A percentile compares a stretch with the other conserved stretches of the same genome.
phyloP scores from a whole-genome alignment of 1,140 invertebrate species.

The Trachymyrmex cornetzi region DNA sequence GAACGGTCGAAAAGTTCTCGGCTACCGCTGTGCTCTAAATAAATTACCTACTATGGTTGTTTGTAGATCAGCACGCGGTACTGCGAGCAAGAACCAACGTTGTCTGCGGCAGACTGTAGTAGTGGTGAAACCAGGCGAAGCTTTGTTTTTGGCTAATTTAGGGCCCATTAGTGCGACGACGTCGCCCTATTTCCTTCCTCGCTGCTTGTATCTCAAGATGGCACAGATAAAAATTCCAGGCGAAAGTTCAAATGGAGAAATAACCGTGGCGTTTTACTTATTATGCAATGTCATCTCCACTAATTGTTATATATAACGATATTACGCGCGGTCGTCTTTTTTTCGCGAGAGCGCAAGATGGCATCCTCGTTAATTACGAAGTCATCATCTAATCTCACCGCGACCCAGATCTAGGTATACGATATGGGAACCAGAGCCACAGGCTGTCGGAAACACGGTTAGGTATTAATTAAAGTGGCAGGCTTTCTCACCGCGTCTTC shows the following conservation, averaged over 20 bases:
- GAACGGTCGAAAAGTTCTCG: slow-evolving; percentile 14
- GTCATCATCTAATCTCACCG: slow-evolving; percentile 61
- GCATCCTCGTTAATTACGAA: slow-evolving; percentile 58
- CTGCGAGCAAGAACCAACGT: slow-evolving; percentile 26
- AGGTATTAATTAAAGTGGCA: slow-evolving; percentile 65
- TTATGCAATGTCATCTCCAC: slow-evolving; percentile 7
- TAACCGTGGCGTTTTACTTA: slow-evolving; percentile 14
- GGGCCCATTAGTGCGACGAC: slow-evolving; percentile 50
- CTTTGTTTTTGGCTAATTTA: slow-evolving; percentile 69
- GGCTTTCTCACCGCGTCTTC: slow-evolving; percentile 45
- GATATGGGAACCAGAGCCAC: slow-evolving; percentile 57
- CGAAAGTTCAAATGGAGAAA: slow-evolving; percentile 2
- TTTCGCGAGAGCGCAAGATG: slow-evolving; percentile 11
- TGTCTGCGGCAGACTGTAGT: slow-evolving; percentile 29
- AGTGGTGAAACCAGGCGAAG: not conserved
- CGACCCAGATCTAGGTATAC: slow-evolving; percentile 55
- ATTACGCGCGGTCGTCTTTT: not conserved
- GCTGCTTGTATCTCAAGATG: not conserved
- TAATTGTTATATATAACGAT: slow-evolving; percentile 29
- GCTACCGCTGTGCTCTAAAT: slow-evolving; percentile 21
- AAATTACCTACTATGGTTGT: slow-evolving; percentile 35
- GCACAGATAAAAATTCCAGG: slow-evolving; percentile 25
- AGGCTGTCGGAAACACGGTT: slow-evolving; percentile 62
- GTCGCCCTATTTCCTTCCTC: slow-evolving; percentile 8
- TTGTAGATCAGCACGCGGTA: not conserved